phyloP scores from a whole-genome alignment of 2,888 invertebrate species.

The Leucania comma region DNA sequence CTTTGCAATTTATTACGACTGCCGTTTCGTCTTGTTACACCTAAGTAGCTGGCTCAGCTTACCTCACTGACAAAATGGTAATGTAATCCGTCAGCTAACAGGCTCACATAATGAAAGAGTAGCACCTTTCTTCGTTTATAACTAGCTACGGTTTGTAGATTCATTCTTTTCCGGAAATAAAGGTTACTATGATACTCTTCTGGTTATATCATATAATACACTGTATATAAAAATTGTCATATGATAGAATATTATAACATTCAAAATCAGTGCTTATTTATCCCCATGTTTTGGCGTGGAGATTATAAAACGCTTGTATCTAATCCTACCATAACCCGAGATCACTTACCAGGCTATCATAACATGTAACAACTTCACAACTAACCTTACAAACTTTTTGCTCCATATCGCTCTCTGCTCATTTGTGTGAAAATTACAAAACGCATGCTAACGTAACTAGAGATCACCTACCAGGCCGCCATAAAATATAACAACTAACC shows the following conservation, averaged over 20 bases:
- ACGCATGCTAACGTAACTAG: not conserved
- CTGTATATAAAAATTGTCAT: no score
- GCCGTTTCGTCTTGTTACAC: constrained; percentile 19
- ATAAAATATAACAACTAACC: constrained; percentile 28
- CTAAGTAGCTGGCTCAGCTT: constrained; percentile 17
- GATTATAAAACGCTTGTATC: constrained; percentile 8
- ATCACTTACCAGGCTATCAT: constrained; percentile 26
- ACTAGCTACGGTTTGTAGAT: not conserved
- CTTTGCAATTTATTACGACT: constrained; percentile 29
- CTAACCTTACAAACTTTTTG: constrained; percentile 46
- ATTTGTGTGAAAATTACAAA: not conserved
- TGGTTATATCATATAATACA: no score
- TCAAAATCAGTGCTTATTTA: not conserved
- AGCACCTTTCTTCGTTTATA: not conserved
- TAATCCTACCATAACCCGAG: constrained; percentile 1
- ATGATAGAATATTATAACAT: no score
- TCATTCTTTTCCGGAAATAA: no score
- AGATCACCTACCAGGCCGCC: constrained; percentile 21
- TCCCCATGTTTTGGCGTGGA: no score
- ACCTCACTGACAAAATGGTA: constrained; percentile 25
- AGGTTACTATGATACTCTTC: no score
- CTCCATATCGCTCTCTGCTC: not conserved
- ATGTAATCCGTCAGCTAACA: constrained; percentile 18
- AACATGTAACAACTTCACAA: constrained; percentile 15
- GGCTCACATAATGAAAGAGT: not conserved